Conservation (phyloP, 2,888 invertebrate species). For the Stenodema calcarata region DNA sequence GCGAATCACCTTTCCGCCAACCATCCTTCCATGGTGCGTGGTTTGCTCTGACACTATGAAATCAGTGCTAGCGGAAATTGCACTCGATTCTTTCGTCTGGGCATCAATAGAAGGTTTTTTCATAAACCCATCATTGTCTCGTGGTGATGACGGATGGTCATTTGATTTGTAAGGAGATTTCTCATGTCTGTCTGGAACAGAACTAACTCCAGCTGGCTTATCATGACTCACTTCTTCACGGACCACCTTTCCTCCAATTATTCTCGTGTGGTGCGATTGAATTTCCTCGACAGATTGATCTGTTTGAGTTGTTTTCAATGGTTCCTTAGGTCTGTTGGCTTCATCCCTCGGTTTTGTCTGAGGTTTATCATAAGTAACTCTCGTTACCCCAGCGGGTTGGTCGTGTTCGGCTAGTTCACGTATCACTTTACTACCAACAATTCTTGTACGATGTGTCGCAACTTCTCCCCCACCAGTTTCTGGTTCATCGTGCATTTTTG, state of each 20-base stretch:
- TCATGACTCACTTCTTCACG: background rate
- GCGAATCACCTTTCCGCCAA: background rate
- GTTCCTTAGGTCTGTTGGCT: background rate
- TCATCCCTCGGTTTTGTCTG: background rate
- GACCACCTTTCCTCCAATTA: background rate
- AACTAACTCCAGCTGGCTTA: background rate
- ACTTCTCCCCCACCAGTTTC: background rate
- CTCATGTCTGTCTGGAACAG: background rate
- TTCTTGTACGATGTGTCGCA: background rate
- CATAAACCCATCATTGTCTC: background rate
- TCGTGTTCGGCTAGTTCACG: background rate
- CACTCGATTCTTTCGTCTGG: background rate
- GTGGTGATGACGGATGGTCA: background rate
- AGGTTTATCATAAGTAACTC: background rate
- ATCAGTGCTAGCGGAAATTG: background rate
- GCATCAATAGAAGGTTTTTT: background rate
- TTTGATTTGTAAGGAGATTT: background rate
- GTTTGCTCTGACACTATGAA: background rate
- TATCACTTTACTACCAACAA: conserved; percentile 23
- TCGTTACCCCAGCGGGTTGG: background rate
- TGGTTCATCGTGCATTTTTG: background rate
- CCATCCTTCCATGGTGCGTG: background rate
- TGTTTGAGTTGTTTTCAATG: background rate
- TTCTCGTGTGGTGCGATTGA: background rate
- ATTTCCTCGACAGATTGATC: background rate